Evolutionary conservation across 2,888 invertebrate genomes (phyloP).

Genomic region (Balanococcus diminutus): DNA sequence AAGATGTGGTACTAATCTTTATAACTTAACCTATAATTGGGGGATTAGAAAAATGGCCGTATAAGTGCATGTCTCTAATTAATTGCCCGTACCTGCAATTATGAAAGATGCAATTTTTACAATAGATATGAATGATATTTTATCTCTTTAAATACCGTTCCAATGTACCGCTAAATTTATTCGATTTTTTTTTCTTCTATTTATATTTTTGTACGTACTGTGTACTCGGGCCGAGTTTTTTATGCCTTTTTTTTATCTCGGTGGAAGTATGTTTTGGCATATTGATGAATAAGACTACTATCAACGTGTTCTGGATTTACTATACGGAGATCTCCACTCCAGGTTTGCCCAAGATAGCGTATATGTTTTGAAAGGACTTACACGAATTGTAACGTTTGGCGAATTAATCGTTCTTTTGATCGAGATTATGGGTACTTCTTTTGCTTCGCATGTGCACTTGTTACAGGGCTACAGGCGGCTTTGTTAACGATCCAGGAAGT

Average conservation of each 20-base stretch:
- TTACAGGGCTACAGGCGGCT: too few species aligned
- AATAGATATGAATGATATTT: constrained; percentile 26
- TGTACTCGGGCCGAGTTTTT: neutral
- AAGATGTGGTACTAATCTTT: neutral
- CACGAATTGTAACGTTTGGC: too few species aligned
- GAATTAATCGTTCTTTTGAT: too few species aligned
- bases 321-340: too few species aligned
- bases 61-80: constrained; percentile 48
- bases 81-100: constrained; percentile 46
- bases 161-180: constrained; percentile 30
- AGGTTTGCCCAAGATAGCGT: too few species aligned
- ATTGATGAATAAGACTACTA: neutral
- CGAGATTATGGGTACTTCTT: too few species aligned
- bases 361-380: too few species aligned
- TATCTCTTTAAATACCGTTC: constrained; percentile 21
- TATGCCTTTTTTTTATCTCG: neutral
- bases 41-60: constrained; percentile 51
- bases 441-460: too few species aligned
- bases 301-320: neutral
- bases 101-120: constrained; percentile 10
- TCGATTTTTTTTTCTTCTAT: neutral
- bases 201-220: neutral
- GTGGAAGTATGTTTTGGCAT: neutral
- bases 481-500: too few species aligned
- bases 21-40: constrained; percentile 50